Evolutionary conservation across 2,888 invertebrate species (phyloP), one percentile per base, ranked within the genome.

Genomic region (Harpagoxenus sublaevis): DNA sequence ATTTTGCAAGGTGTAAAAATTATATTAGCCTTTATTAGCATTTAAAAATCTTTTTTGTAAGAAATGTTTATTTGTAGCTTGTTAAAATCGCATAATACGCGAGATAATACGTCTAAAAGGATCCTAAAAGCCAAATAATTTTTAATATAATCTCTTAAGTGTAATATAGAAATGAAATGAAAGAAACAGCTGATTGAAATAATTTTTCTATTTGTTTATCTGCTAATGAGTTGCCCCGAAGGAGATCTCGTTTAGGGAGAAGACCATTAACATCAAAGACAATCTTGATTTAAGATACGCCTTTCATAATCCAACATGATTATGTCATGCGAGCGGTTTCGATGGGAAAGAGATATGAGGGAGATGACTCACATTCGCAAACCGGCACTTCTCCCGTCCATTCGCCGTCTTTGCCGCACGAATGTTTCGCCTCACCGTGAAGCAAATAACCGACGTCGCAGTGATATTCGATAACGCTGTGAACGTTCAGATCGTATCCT

Each of bases 401-500:
- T 88, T 98, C 97, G 6, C 98, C 98, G 83, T 97, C 97, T 63
- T 96, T 96, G 84, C 97, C 96, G 94, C 98, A 98, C 18, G 96
- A 96, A 62, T 98, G 96, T 62, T 96, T 96, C 0, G 96, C 94
- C 89, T 97, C 97, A 0, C 98, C 98, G 8, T 97, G 96, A 85
- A 98, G 96, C 84, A 97, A 96, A 94, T 98, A 97, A 0, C 99
- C 99, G 0, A 97, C 96, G 94, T 98, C 98, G 94, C 99, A 99
- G 93, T 98, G 97, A 95, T 98, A 98, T 93, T 98, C 97, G 68
- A 98, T 98, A 48, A 96, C 97, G 0, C 98, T 98, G 94, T 98
- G 98, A 0, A 99, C 97, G 93, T 98, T 98, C 93, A 98, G 97
- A 93, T 98, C 98, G 93, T 98, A 98, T 0, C 98, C 98, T 28